Percentiles rank a stretch among this genome's conserved stretches.
Conservation (phyloP, 2,113 vertebrate species). For the Phoenicopterus ruber region DNA sequence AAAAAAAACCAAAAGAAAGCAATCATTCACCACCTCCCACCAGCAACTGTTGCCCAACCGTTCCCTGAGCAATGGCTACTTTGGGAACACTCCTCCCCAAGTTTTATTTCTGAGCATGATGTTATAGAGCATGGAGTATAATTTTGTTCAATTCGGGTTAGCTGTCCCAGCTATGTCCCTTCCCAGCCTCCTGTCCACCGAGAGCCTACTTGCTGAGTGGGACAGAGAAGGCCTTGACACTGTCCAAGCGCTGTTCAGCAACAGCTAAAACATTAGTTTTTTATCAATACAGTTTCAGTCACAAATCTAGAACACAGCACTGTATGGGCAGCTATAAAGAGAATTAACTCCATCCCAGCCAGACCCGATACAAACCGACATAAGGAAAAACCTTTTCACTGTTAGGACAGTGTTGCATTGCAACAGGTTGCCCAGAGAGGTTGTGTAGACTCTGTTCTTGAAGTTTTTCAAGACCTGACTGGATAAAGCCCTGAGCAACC, state of each 20-base stretch:
- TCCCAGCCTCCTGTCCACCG: background rate
- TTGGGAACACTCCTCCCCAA: background rate
- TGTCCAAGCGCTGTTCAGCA: background rate
- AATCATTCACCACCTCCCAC: background rate
- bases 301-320: background rate
- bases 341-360: background rate
- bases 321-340: background rate
- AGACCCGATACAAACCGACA: background rate
- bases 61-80: background rate
- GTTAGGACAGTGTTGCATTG: background rate
- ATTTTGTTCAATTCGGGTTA: background rate
- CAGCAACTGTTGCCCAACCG: background rate
- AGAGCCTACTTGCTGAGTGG: background rate
- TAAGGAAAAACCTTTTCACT: background rate
- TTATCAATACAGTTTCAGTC: background rate
- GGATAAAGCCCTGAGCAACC: background rate
- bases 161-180: background rate
- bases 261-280: background rate
- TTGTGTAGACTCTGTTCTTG: background rate
- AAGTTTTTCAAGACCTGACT: background rate
- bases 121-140: background rate
- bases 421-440: background rate
- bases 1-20: background rate
- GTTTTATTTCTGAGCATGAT: background rate
- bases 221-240: background rate